Evolutionary conservation across 2,113 vertebrate genomes (phyloP), one percentile per base, ranked within the genome.

Genomic region (Eublepharis macularius): DNA sequence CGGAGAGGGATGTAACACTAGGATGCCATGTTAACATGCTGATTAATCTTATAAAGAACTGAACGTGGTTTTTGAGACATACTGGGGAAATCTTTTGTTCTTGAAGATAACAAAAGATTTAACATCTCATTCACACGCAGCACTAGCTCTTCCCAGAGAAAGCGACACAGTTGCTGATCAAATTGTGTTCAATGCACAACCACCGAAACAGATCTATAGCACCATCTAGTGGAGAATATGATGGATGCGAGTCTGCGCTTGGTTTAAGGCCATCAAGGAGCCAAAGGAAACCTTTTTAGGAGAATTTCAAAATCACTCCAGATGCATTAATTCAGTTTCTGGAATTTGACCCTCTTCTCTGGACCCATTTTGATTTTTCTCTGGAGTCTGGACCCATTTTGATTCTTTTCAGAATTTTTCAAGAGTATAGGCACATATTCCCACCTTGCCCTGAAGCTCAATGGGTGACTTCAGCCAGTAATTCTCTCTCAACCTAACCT

Each of bases 201-300:
- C 60, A 49, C 10, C 24, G 66, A 17, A 83, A 36, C 29, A 86
- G 94, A 85, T 73, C 3, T 36, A 86, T 57, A 76, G 82, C 88
- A 91, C 81, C 94, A 94, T 90, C 94, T 95, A 93, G 93, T 89
- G 94, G 94, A 11, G 16, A 47, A 19, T 8, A 45, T 47, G 3
- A 0, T 0, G 1, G 2, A 4, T 43, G 66, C 76, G 45, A 47
- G 13, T 6, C 51, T 80, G 60, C 39, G 16, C 13, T 24, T 10
- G 34, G 24, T 24, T 26, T 76, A 19, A 54, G 26, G 8, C 13
- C 32, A 76, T 24, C 19, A 6, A 51, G 54, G 17, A 57, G 41
- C 21, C 13, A 73, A 74, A 74, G 21, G 4, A 45, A 74, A 45
- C 34, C 43, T 29, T 17, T 49, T 75, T 16, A 47, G 43, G 16